These are phyloP conservation scores for Ammodytes marinus DNA, from an alignment of 2,113 vertebrate species.

Conservation along the genomic window DNA sequence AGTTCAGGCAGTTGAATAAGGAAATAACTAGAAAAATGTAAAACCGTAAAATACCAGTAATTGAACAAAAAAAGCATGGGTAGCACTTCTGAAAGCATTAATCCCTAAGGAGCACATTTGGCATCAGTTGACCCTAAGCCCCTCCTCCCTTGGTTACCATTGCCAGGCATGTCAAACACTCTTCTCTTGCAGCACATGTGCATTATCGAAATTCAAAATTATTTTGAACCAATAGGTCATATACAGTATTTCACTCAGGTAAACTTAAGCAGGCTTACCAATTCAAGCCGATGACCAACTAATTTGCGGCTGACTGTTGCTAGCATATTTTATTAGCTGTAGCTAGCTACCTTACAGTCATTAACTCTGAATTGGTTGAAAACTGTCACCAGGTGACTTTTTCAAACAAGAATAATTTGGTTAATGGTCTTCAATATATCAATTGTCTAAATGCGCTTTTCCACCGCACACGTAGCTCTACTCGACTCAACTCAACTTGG, in stretches of 20 bases:
- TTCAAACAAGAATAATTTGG: not conserved
- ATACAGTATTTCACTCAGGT: not conserved
- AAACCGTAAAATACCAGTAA: not conserved
- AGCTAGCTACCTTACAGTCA: not conserved
- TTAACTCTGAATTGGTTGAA: not conserved
- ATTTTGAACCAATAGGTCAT: not conserved
- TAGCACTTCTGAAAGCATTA: not conserved
- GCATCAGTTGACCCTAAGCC: not conserved
- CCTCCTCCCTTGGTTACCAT: not conserved
- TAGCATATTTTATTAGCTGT: not conserved
- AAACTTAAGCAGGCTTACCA: not conserved
- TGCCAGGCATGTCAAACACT: slow-evolving; percentile 11
- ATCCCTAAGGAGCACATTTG: slow-evolving; percentile 3
- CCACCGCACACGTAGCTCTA: too few relatives aligned
- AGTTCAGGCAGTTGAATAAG: slow-evolving; percentile 13
- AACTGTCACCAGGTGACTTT: not conserved
- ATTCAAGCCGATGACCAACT: not conserved
- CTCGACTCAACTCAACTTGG: too few relatives aligned
- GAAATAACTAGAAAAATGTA: not conserved
- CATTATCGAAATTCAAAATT: not conserved
- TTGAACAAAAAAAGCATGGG: not conserved
- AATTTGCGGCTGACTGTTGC: not conserved
- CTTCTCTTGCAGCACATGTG: not conserved
- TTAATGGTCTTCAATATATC: too few relatives aligned
- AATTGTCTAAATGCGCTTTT: too few relatives aligned